Evolutionary conservation across 2,797 vertebrate genomes (phyloP), one percentile per base, ranked within the genome.

Genomic region (Pseudomugil tenellus): DNA sequence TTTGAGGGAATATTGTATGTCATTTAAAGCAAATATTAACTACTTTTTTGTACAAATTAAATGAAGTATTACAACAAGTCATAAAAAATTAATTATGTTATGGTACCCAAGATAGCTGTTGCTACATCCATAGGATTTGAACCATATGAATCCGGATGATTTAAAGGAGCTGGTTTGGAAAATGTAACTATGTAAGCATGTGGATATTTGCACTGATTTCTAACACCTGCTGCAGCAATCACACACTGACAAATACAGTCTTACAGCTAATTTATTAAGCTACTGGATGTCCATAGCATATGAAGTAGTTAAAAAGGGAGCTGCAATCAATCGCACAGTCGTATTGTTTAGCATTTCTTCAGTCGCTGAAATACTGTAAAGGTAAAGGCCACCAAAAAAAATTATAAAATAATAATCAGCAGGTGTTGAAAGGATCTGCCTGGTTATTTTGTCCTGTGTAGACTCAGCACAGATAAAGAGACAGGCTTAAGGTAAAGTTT

Each of bases 401-500:
- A n/a, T n/a, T n/a, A n/a, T n/a, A n/a, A n/a, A n/a, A n/a, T n/a
- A n/a, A n/a, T n/a, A n/a, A n/a, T n/a, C 48, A 72, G 57, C 61
- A 70, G 61, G 56, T 76, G 58, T 13, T 66, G 34, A 25, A 52
- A 28, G 49, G 52, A 51, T 13, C 31, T 35, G 21, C 68, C 29
- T 52, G 31, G 34, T 67, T 49, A 46, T 51, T 61, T 29, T 58
- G 43, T 43, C 46, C 72, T 35, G 48, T 23, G 58, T 10, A 46
- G 69, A 77, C 53, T 53, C 28, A 67, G 52, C 41, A 72, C 39
- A 49, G 34, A 60, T 32, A 72, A 12, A 48, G 29, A 61, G 49
- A 58, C 25, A 68, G 52, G 68, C 49, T 53, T 32, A 34, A 80
- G 58, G 67, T 76, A 70, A 88, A 85, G 84, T 86, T 84, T 67